Percentiles rank a stretch among this genome's conserved stretches.
phyloP scores from a whole-genome alignment of 2,888 invertebrate genomes.

The Mactromeris polynyma region DNA sequence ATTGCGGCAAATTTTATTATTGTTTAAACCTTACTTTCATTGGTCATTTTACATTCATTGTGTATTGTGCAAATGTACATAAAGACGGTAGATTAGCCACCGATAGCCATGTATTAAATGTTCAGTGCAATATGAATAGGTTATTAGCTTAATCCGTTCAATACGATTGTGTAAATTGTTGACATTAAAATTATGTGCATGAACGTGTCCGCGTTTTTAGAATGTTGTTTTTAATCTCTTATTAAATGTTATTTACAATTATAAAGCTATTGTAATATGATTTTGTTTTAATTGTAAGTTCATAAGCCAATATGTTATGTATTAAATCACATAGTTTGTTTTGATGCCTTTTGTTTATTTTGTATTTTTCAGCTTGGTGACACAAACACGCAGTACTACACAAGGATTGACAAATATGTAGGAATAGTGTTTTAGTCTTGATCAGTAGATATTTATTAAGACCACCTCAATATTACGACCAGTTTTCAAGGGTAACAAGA shows the following conservation, averaged over 20 bases:
- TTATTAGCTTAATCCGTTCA: neutral
- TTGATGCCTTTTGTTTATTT: too few species aligned
- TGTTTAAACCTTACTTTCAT: conserved; percentile 34
- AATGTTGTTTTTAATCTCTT: too few species aligned
- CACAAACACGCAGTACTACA: too few species aligned
- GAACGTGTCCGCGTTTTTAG: neutral
- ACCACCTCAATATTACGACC: too few species aligned
- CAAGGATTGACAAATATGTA: neutral
- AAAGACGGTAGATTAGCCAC: neutral
- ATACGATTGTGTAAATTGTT: neutral
- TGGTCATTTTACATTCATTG: neutral
- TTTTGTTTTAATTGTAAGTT: too few species aligned
- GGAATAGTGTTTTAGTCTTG: neutral
- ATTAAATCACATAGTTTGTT: too few species aligned
- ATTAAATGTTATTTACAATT: too few species aligned
- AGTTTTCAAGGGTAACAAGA: too few species aligned
- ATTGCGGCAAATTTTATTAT: conserved; percentile 39
- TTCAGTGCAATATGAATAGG: neutral
- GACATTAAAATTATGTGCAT: neutral
- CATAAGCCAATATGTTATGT: too few species aligned
- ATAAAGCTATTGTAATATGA: too few species aligned
- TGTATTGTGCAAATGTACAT: neutral
- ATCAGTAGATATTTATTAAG: neutral
- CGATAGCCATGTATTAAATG: neutral
- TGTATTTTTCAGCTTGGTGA: too few species aligned